Evolutionary conservation across 35 echinoderm and acorn worm genomes (phyloP).

Genomic region (Nesometra sesokonis): DNA sequence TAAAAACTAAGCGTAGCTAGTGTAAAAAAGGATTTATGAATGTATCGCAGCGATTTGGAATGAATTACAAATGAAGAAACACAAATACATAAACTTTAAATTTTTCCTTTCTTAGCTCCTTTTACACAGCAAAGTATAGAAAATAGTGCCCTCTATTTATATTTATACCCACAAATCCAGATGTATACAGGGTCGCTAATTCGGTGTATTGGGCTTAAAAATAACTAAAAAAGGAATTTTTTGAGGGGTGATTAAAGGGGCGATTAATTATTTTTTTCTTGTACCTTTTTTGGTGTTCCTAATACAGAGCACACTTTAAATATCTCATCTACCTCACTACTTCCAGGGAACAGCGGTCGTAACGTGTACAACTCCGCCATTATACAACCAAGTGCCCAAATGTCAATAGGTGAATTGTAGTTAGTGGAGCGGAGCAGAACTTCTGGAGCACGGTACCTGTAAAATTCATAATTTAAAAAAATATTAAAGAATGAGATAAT

Average conservation of each 20-base stretch:
- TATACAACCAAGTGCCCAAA: slow-evolving; percentile 82
- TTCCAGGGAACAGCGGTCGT: slow-evolving; percentile 63
- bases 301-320: slow-evolving; percentile 76
- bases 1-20: no score
- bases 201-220: no score
- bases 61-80: no score
- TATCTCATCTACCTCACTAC: slow-evolving; percentile 88
- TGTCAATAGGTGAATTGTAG: slow-evolving; percentile 81
- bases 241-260: not conserved
- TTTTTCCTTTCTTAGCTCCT: no score
- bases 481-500: no score
- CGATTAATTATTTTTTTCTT: not conserved
- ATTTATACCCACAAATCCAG: no score
- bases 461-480: not conserved
- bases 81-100: no score
- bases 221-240: not conserved
- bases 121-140: no score
- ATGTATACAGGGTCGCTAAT: no score
- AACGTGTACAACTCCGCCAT: slow-evolving; percentile 79
- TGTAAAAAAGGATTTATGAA: no score
- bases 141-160: no score
- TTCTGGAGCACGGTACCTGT: slow-evolving; percentile 82
- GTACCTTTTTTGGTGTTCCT: slow-evolving; percentile 80
- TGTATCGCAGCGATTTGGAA: no score
- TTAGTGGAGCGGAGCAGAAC: slow-evolving; percentile 77